A percentile compares a stretch with the other conserved stretches of the same genome.
Conservation (phyloP, 2,797 vertebrate genomes). For the Chelon auratus region DNA sequence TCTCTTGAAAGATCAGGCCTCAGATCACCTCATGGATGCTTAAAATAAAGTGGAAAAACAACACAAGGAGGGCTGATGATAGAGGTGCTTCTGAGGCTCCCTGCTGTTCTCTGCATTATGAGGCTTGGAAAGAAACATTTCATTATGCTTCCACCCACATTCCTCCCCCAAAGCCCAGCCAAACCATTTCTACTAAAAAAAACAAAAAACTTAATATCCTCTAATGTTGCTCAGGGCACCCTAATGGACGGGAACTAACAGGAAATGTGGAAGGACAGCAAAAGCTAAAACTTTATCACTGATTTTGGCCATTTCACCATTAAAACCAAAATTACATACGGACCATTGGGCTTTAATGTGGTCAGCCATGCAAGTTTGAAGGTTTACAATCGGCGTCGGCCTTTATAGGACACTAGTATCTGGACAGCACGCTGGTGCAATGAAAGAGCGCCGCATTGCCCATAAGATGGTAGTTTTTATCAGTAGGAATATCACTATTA, state of each 20-base stretch:
- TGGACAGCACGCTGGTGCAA: conserved; percentile 37
- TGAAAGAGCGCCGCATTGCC: conserved; percentile 9
- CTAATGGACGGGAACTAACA: conserved; percentile 57
- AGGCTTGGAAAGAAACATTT: conserved; percentile 31
- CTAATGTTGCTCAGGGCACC: conserved; percentile 45
- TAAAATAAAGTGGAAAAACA: conserved; percentile 32
- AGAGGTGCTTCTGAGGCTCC: conserved; percentile 19
- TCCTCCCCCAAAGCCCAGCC: conserved; percentile 7
- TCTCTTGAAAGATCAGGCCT: neutral
- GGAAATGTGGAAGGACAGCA: conserved; percentile 49
- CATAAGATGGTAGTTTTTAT: conserved; percentile 25
- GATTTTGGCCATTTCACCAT: conserved; percentile 35
- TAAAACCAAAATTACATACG: conserved; percentile 48
- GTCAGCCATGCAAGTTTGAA: conserved; percentile 52
- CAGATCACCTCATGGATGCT: neutral
- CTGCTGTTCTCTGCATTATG: conserved; percentile 37
- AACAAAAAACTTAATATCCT: conserved; percentile 38
- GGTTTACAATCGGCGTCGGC: conserved; percentile 47
- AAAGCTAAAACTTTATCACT: conserved; percentile 40
- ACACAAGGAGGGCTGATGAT: conserved; percentile 24
- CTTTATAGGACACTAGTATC: conserved; percentile 49
- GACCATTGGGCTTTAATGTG: conserved; percentile 55
- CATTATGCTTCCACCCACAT: conserved; percentile 37
- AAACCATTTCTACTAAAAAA: conserved; percentile 44
- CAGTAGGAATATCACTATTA: conserved; percentile 20